Conservation (phyloP, 1,140 invertebrate species). For the Tenebrio molitor region DNA sequence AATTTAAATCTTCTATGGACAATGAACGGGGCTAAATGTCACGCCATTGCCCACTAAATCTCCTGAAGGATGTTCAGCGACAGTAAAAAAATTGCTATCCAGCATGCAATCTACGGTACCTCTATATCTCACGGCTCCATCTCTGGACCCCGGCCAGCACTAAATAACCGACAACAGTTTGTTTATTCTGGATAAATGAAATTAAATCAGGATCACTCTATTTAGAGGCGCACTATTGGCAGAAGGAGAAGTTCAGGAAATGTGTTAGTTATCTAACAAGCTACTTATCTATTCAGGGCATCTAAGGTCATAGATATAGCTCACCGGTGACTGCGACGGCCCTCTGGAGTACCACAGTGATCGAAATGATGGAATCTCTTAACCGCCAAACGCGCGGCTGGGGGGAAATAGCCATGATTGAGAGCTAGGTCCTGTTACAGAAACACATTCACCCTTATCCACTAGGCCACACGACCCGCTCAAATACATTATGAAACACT, state of each 20-base stretch:
- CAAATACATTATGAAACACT: constrained; percentile 66
- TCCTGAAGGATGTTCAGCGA: constrained; percentile 58
- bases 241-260: constrained; percentile 19
- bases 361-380: constrained; percentile 68
- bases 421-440: constrained; percentile 59
- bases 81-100: constrained; percentile 61
- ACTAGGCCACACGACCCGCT: constrained; percentile 51
- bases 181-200: neutral
- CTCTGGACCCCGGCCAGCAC: neutral
- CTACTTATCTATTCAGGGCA: constrained; percentile 56
- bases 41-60: constrained; percentile 64
- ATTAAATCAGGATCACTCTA: constrained; percentile 25
- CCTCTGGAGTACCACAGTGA: constrained; percentile 66
- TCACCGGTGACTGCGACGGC: constrained; percentile 64
- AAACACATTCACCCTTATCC: constrained; percentile 55
- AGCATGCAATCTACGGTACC: constrained; percentile 58
- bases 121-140: constrained; percentile 7
- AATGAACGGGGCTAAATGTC: constrained; percentile 60
- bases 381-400: constrained; percentile 66
- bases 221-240: neutral
- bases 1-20: constrained; percentile 63
- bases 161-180: neutral
- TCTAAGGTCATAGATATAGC: constrained; percentile 62
- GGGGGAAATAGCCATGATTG: constrained; percentile 68
- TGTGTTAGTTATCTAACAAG: constrained; percentile 42